Evolutionary conservation across 92 coral and sea anemone species (phyloP), one percentile per base, ranked within the genome.

Genomic region (Hydrozoanthus gracilis): DNA sequence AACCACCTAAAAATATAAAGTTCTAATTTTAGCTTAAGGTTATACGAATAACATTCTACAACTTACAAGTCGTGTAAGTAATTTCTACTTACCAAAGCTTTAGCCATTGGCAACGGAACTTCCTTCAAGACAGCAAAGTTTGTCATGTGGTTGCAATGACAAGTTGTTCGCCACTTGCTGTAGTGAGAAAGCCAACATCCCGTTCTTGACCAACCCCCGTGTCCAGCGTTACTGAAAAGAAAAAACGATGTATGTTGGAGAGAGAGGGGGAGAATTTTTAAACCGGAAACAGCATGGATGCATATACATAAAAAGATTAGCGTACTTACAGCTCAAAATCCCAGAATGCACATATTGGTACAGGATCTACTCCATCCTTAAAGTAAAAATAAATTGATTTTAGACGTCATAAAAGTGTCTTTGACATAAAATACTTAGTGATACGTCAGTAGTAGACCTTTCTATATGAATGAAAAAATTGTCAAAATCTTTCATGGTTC

Each of bases 301-400:
- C 52, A 45, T 45, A 7, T 73, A 46, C 4, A 5, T 27, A 39
- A 8, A n/a, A 9, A 49, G 47, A 6, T 5, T 51, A 7, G 11
- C 35, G 44, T 73, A 92, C 98, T 92, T 87, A 94, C 98, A 94
- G 78, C 15, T 87, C 83, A 76, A 94, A 94, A 78, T 94, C 95
- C 98, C 98, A 94, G 87, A 86, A 94, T 48, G 98, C 91, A 47
- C 98, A 94, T 46, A 94, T 94, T 70, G 98, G 98, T 48, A 70
- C 49, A n/a, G 86, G 62, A 1, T 87, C 93, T 51, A 84, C 4
- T 94, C 90, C 54, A 94, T 72, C 94, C 92, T 50, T 61, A 80
- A 54, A 61, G n/a, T 3, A 88, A 51, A 18, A 65, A 2, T 0
- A 64, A 64, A 8, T 16, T 45, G 47, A 44, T 18, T 77, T 27